These are phyloP conservation scores for Resseliella maxima DNA, from an alignment of 2,888 invertebrate species.

Conservation along the genomic window DNA sequence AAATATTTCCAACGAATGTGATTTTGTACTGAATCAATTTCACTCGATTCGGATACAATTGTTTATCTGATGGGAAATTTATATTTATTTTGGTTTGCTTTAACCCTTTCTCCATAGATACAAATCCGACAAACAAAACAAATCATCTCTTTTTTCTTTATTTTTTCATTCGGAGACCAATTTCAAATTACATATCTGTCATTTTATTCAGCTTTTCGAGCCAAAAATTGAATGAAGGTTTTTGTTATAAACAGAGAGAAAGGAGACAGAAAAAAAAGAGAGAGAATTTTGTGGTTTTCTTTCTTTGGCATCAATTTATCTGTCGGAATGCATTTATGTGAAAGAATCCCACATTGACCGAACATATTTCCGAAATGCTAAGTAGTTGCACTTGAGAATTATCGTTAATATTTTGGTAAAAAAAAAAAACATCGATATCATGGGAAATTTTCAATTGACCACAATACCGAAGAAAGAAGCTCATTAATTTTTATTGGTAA, in stretches of 20 bases:
- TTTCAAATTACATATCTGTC: slow-evolving; percentile 39
- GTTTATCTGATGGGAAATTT: background rate
- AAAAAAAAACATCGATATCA: background rate
- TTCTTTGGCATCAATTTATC: background rate
- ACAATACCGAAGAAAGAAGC: background rate
- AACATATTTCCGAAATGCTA: background rate
- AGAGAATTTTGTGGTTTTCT: background rate
- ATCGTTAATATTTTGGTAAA: background rate
- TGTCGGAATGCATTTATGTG: slow-evolving; percentile 30
- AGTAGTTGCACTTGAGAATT: slow-evolving; percentile 11
- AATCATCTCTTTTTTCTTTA: background rate
- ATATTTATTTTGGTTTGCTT: background rate
- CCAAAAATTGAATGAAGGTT: too few species aligned
- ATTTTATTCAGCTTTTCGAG: background rate
- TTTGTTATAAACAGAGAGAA: too few species aligned
- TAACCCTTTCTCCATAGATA: background rate
- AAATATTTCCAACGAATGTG: slow-evolving; percentile 1
- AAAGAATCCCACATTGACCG: background rate
- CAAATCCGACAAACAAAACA: slow-evolving; percentile 15
- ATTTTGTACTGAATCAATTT: background rate
- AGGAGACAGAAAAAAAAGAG: too few species aligned
- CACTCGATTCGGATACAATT: background rate
- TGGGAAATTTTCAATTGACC: slow-evolving; percentile 1
- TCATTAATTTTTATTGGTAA: background rate
- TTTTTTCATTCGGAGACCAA: background rate